Base-by-base conservation (phyloP, 1,140 invertebrate species). In the Thaumetopoea pityocampa region DNA sequence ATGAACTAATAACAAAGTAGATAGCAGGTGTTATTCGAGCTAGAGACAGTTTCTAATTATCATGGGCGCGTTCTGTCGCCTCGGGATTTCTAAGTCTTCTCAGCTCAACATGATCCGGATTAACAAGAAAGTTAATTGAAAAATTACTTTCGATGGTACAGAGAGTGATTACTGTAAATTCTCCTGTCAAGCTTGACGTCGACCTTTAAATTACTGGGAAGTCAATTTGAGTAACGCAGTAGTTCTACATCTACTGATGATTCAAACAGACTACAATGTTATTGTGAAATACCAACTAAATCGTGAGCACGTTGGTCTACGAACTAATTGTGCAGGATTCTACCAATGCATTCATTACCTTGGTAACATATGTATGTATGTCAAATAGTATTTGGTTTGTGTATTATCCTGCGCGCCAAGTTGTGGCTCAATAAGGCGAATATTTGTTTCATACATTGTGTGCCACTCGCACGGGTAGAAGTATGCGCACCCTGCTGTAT, bases 121-220 rank as follows among this genome's bases (percentile, higher is more conserved):
- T 79, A 82, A 71, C 57, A 55, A 73, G 56, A 65, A 67, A 66
- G 55, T 69, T 70, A 69, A 82, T 79, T 79, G 64, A 71, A 72
- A n/a, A 73, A 70, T 70, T 67, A 72, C 64, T 70, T 74, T 73
- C 47, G 63, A 57, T 44, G 48, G 44, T 49, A 43, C 52, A 36
- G 35, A 51, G 32, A 51, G 44, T 44, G 54, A 64, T 68, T 48
- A 56, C 55, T 62, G 64, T 60, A 64, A 62, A 67, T 65, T 63
- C 53, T 51, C 53, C 51, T 64, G 58, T 69, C 67, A 68, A 62
- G 57, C 49, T 43, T 43, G 50, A 55, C 36, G 45, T 37, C 19
- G 19, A 30, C 17, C 19, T 18, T 19, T 34, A 23, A 18, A 33
- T 36, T 54, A 36, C 19, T 35, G 48, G 33, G 44, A 51, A 60